phyloP scores from a whole-genome alignment of 2,888 invertebrate genomes.

The Fissipunctia ypsillon region DNA sequence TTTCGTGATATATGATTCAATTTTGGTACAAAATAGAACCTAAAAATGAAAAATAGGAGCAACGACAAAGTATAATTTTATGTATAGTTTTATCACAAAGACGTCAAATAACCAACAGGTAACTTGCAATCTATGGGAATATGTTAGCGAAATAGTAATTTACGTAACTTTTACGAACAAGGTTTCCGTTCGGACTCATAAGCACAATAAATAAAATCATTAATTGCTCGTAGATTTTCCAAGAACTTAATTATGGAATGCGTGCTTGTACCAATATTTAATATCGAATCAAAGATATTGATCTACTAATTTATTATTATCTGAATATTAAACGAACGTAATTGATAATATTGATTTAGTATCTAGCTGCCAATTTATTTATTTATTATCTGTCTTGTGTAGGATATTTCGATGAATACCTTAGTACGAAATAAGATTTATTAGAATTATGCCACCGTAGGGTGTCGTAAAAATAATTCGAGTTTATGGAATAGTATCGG shows the following conservation, averaged over 20 bases:
- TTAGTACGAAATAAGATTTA: constrained; percentile 1
- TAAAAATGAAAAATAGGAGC: constrained; percentile 37
- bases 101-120: constrained; percentile 1
- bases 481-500: neutral
- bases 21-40: constrained; percentile 51
- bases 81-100: constrained; percentile 30
- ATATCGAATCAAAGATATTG: constrained; percentile 25
- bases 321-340: constrained; percentile 5
- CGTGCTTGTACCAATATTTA: neutral
- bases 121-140: constrained; percentile 29
- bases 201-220: constrained; percentile 15
- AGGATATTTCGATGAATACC: constrained; percentile 13
- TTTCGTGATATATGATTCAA: constrained; percentile 57
- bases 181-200: constrained; percentile 12
- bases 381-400: constrained; percentile 7
- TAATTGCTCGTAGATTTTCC: constrained; percentile 22
- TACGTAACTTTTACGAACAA: constrained; percentile 27
- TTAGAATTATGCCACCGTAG: neutral
- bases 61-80: constrained; percentile 42
- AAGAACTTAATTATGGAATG: constrained; percentile 29
- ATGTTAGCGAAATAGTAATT: constrained; percentile 24
- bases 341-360: constrained; percentile 42
- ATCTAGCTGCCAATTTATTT: neutral
- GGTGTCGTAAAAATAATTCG: constrained; percentile 1
- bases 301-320: constrained; percentile 21